Base-by-base conservation (phyloP, 2,113 vertebrate species). In the Carassius carassius region DNA sequence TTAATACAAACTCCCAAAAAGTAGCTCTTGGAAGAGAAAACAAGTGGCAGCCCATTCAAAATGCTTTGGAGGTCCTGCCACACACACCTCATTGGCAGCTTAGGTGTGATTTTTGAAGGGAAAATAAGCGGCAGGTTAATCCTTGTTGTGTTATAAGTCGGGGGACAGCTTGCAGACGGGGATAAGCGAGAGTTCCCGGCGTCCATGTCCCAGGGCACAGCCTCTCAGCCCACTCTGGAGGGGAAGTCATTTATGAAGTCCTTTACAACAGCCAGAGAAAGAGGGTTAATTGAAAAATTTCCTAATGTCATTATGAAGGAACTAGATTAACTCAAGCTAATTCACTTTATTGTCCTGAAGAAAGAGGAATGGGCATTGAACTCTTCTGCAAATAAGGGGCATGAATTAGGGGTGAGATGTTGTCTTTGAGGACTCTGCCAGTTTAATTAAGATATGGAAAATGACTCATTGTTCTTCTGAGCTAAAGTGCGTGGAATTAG, bases 281-380 rank as follows among this genome's bases (percentile, higher is more conserved):
- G 98, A 98, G 98, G 80, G 98, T 99, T 99, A 99, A 99, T 99
- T 99, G 98, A 99, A 99, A 99, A 98, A 98, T 98, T 97, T 98
- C 97, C 98, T 99, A 99, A 98, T 98, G 98, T 99, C 98, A 98
- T 99, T 99, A 98, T 98, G 97, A 98, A 98, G 98, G 97, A 99
- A 97, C 97, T 98, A 99, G 97, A 99, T 99, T 99, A 99, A 98
- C 98, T 97, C 96, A 95, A 98, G 98, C 97, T 99, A 99, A 99
- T 99, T 99, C 97, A 97, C 97, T 99, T 99, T 97, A 98, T 99
- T 99, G 97, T 99, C 98, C 97, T 96, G 97, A 98, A 96, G 97
- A 99, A 97, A 99, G 96, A 96, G 95, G 95, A 96, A 96, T 95
- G 96, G 93, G 96, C 95, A 96, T 95, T 96, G 97, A 98, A 98